Evolutionary conservation across 92 coral and sea anemone genomes (phyloP), one percentile per base, ranked within the genome.

Genomic region (Ricordea florida): DNA sequence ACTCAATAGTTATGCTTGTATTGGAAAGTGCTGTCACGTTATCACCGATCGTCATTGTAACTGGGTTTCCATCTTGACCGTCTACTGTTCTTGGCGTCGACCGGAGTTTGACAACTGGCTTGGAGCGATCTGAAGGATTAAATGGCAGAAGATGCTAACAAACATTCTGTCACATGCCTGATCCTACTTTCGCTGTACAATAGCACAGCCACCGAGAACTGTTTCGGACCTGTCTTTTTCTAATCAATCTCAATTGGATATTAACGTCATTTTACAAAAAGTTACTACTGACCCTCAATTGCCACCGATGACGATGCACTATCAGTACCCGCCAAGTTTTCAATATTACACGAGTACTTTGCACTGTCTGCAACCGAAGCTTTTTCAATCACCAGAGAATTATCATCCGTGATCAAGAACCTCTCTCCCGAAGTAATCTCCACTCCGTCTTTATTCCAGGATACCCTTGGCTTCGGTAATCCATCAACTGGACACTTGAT

Each of bases 401-500:
- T 67, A 26, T 65, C 47, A 11, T 18, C 43, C 4, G 28, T 16
- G 27, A 78, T 20, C 45, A 46, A 58, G 31, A 35, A n/a, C 1
- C 65, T 36, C 1, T 14, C 45, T 3, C 20, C 64, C 1, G 9
- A 0, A 15, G 10, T 5, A 21, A 85, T 27, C 41, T 14, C 56
- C 36, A 14, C 58, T 6, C 59, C 85, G 22, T 78, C 70, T 41
- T 61, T 85, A 13, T 10, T 38, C 90, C 90, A 85, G 7, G 58
- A 69, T 38, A 85, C 63, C 7, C 44, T 22, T 32, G 90, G 90
- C 41, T 48, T 43, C n/a, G 90, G 90, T 6, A 71, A 24, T 33
- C 90, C 90, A 61, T 76, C 78, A 10, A 63, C 62, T 41, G 66
- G 79, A 66, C 90, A 85, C 60, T 63, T 73, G 81, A 85, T 61